phyloP scores from a whole-genome alignment of 1,140 invertebrate species.

The Hycleus cichorii region DNA sequence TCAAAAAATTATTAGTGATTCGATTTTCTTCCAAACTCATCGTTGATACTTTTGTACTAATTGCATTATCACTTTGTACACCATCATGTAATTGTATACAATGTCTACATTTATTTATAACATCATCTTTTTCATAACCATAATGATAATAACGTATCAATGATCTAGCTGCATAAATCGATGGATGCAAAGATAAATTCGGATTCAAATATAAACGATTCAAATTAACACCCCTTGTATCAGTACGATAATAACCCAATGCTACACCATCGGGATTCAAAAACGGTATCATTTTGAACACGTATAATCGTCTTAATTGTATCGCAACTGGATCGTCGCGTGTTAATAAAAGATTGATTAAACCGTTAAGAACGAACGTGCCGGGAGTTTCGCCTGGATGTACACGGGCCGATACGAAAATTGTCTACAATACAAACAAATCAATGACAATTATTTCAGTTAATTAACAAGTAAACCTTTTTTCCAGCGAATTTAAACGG shows the following conservation, averaged over 20 bases:
- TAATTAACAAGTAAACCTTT: constrained; percentile 46
- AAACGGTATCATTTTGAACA: constrained; percentile 90
- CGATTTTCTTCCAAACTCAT: constrained; percentile 44
- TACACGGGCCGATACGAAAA: constrained; percentile 84
- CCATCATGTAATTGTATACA: constrained; percentile 9
- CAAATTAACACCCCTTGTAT: constrained; percentile 82
- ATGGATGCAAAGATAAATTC: constrained; percentile 66
- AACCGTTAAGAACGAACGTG: constrained; percentile 89
- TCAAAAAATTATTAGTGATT: constrained; percentile 13
- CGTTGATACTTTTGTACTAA: constrained; percentile 35
- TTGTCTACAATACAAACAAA: constrained; percentile 47
- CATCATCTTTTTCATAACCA: constrained; percentile 44
- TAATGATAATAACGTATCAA: constrained; percentile 61
- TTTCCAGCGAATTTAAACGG: constrained; percentile 68
- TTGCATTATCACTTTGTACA: constrained; percentile 19
- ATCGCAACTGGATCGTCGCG: constrained; percentile 66
- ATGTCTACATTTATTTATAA: constrained; percentile 26
- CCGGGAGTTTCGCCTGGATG: constrained; percentile 92
- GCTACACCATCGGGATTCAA: constrained; percentile 89
- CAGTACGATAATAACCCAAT: constrained; percentile 83
- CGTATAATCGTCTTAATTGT: constrained; percentile 65
- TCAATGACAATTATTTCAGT: neutral
- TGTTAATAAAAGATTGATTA: constrained; percentile 70
- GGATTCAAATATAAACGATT: constrained; percentile 80
- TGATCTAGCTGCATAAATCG: constrained; percentile 73